Evolutionary conservation across 2,797 vertebrate species (phyloP).

Genomic region (Champsocephalus gunnari): DNA sequence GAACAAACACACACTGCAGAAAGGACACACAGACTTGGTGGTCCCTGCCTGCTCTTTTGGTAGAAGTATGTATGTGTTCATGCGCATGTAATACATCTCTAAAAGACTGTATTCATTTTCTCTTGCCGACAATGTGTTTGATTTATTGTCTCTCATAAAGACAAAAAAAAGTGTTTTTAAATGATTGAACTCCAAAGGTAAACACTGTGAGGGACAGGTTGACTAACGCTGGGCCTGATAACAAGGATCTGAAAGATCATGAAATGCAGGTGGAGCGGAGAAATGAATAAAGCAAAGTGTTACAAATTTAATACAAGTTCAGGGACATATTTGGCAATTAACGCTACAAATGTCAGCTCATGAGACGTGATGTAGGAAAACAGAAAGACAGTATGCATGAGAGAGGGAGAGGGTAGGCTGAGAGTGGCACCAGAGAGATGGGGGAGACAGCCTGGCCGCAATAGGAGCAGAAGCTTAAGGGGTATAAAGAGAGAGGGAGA

Average conservation of each 20-base stretch:
- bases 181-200: constrained; percentile 29
- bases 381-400: constrained; percentile 36
- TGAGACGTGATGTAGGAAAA: constrained; percentile 44
- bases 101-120: constrained; percentile 38
- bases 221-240: constrained; percentile 19
- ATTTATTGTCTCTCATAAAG: constrained; percentile 22
- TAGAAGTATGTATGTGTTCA: constrained; percentile 27
- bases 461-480: constrained; percentile 22
- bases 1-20: constrained; percentile 70
- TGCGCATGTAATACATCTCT: constrained; percentile 11
- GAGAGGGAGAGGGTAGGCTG: constrained; percentile 23
- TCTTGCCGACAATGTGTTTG: constrained; percentile 4
- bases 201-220: constrained; percentile 34
- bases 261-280: constrained; percentile 18
- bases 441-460: constrained; percentile 36
- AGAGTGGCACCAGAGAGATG: constrained; percentile 26
- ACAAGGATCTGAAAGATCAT: constrained; percentile 26
- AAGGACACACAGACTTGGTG: constrained; percentile 75
- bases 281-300: constrained; percentile 48
- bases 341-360: constrained; percentile 33
- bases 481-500: constrained; percentile 42
- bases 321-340: constrained; percentile 63
- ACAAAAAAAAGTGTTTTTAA: constrained; percentile 25
- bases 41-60: constrained; percentile 53
- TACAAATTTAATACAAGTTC: constrained; percentile 57